Conservation (phyloP, 1,140 invertebrate genomes). For the Euura saliciscinereae region DNA sequence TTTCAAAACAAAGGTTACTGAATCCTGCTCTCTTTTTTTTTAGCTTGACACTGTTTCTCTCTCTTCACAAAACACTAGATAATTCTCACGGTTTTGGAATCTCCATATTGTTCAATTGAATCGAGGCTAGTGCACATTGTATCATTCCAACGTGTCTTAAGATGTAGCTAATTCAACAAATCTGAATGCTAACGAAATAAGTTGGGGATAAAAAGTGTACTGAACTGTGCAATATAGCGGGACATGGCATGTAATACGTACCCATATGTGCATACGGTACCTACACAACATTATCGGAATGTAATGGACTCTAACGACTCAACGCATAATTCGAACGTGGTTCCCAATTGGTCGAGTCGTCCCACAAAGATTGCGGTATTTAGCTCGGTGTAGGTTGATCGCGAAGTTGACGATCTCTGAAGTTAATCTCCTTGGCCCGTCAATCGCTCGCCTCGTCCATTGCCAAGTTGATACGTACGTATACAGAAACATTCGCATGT, state of each 20-base stretch:
- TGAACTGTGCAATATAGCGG: neutral
- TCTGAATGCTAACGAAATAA: neutral
- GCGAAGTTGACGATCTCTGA: conserved; percentile 26
- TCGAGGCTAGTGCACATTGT: no score
- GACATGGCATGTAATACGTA: neutral
- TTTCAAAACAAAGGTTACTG: no score
- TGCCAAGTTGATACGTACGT: neutral
- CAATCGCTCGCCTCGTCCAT: conserved; percentile 30
- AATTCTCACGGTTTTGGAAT: no score
- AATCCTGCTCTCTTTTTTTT: no score
- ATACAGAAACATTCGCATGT: conserved; percentile 15
- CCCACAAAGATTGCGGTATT: neutral
- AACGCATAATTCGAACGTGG: neutral
- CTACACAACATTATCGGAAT: neutral
- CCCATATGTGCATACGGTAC: no score
- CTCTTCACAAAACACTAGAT: no score
- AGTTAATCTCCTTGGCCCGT: conserved; percentile 46
- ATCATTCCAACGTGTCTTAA: no score
- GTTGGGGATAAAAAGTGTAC: neutral
- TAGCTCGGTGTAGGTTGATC: neutral
- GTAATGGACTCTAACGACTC: conserved; percentile 2
- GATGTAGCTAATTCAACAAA: neutral
- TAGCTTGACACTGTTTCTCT: no score
- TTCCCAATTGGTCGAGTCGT: neutral
- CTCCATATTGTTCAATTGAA: no score